These are phyloP conservation scores for Cotesia glomerata DNA, from an alignment of 1,140 invertebrate species.

Conservation along the genomic window DNA sequence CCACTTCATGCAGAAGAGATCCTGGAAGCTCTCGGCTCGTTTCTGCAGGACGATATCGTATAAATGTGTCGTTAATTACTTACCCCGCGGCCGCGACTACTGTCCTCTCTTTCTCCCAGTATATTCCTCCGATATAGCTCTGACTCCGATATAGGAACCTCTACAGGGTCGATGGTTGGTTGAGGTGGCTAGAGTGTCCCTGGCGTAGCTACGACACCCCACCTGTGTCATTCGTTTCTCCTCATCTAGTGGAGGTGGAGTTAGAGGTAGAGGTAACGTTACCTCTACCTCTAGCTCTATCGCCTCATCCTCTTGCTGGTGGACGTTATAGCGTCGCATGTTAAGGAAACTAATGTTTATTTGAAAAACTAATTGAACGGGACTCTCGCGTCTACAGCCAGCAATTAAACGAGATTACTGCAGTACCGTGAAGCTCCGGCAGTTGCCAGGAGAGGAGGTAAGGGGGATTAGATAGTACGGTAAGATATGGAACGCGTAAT, in stretches of 20 bases:
- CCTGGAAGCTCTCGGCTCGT: conserved; percentile 35
- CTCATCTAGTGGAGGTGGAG: background rate
- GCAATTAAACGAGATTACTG: conserved; percentile 65
- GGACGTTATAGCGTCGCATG: conserved; percentile 61
- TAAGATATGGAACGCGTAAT: conserved; percentile 64
- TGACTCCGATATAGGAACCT: background rate
- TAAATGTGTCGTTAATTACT: conserved; percentile 64
- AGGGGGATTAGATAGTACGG: conserved; percentile 61
- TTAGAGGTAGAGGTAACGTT: no score
- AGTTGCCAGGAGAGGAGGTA: conserved; percentile 13
- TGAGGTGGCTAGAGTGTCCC: no score
- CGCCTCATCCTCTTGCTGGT: conserved; percentile 38
- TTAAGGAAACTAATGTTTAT: conserved; percentile 66
- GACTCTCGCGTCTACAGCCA: conserved; percentile 63
- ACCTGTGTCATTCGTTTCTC: background rate
- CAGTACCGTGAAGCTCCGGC: conserved; percentile 51
- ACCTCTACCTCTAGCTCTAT: background rate
- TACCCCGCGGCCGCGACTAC: conserved; percentile 50
- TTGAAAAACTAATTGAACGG: conserved; percentile 66
- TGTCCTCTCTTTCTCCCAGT: background rate
- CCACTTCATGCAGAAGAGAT: conserved; percentile 53
- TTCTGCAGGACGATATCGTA: conserved; percentile 53
- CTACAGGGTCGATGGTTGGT: no score
- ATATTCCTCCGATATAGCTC: background rate
- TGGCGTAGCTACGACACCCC: background rate